Base-by-base conservation (phyloP, 1,140 invertebrate genomes). In the Apolygus lucorum region DNA sequence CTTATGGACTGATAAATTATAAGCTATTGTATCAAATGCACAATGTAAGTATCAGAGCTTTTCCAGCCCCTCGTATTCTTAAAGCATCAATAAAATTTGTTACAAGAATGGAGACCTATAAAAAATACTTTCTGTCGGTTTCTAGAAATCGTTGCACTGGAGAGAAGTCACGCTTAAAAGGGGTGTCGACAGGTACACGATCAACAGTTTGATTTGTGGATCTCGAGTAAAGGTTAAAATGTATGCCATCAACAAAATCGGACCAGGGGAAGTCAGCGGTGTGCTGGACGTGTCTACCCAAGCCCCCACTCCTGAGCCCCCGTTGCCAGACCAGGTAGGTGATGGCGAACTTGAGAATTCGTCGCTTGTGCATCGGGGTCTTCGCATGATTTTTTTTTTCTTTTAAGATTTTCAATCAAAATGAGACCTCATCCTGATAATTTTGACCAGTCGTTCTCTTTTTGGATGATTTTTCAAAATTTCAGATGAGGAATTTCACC, bases 31-130 rank as follows among this genome's bases (percentile, higher is more conserved):
- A 63, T 25, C 62, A 26, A 63, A 63, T 63, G 22, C 26, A 25
- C 26, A 63, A 63, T 63, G 62, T 63, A 2, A 63, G 62, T 63
- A n/a, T n/a, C n/a, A n/a, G n/a, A n/a, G n/a, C n/a, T n/a, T n/a
- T n/a, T n/a, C n/a, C n/a, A n/a, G n/a, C n/a, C n/a, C n/a, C n/a
- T n/a, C n/a, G n/a, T n/a, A n/a, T n/a, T n/a, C n/a, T n/a, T n/a
- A n/a, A n/a, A n/a, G n/a, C n/a, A n/a, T n/a, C n/a, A n/a, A n/a
- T n/a, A n/a, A n/a, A n/a, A n/a, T n/a, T n/a, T n/a, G n/a, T n/a
- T n/a, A n/a, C n/a, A n/a, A n/a, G n/a, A n/a, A n/a, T n/a, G n/a
- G n/a, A n/a, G n/a, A n/a, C n/a, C n/a, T n/a, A n/a, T n/a, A n/a
- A n/a, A n/a, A n/a, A n/a, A n/a, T n/a, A n/a, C n/a, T n/a, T n/a